Percentiles rank a stretch among this genome's conserved stretches.
Evolutionary conservation across 2,113 vertebrate species (phyloP).

Genomic region (Gasterosteus nipponicus): DNA sequence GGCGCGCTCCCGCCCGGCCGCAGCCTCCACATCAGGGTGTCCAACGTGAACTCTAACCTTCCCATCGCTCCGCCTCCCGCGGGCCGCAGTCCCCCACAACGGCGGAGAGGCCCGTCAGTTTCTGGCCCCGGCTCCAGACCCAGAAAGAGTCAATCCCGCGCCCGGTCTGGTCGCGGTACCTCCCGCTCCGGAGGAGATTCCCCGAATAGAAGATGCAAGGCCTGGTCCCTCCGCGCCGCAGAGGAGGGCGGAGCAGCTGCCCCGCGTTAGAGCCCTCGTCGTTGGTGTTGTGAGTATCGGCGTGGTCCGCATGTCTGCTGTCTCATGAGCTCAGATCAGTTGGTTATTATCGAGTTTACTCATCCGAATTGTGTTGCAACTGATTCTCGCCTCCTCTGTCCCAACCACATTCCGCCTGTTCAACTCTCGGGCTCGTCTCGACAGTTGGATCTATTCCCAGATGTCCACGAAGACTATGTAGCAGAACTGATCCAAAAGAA

Average conservation of each 20-base stretch:
- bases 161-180: slow-evolving; percentile 33
- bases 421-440: slow-evolving; percentile 15
- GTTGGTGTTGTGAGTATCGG: slow-evolving; percentile 77
- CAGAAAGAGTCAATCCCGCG: slow-evolving; percentile 37
- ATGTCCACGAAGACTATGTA: slow-evolving; percentile 80
- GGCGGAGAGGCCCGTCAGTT: slow-evolving; percentile 28
- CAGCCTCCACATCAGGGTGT: slow-evolving; percentile 18
- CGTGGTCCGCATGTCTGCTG: not conserved
- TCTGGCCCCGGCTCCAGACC: slow-evolving; percentile 37
- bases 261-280: slow-evolving; percentile 64
- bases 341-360: not conserved
- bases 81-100: slow-evolving; percentile 24
- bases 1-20: not conserved
- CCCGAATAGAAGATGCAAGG: slow-evolving; percentile 72
- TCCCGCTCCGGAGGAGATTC: slow-evolving; percentile 59
- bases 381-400: not conserved
- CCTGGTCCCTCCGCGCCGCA: slow-evolving; percentile 78
- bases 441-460: slow-evolving; percentile 83
- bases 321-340: not conserved
- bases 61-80: slow-evolving; percentile 15
- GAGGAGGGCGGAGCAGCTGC: slow-evolving; percentile 46
- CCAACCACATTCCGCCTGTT: not conserved
- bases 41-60: slow-evolving; percentile 29
- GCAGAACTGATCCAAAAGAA: slow-evolving; percentile 80
- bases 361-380: not conserved